phyloP scores from a whole-genome alignment of 2,888 invertebrate genomes.

The Cheilosia soror region DNA sequence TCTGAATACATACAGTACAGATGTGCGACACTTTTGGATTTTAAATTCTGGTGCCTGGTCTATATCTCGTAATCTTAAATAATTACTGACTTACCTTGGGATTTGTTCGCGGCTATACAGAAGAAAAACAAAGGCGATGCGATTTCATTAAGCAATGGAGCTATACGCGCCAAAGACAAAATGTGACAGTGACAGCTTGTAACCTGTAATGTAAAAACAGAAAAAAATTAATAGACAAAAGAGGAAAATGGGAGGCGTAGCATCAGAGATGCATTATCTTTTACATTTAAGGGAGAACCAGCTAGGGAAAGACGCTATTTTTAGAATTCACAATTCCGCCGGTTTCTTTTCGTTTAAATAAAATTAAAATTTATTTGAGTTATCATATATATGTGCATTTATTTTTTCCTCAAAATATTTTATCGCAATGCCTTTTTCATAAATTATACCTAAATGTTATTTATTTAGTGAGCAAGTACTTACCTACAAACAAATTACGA shows the following conservation, averaged over 20 bases:
- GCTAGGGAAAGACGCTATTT: too few species aligned
- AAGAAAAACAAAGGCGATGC: not conserved
- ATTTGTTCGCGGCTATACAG: not conserved
- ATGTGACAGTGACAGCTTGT: not conserved
- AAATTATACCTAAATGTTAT: too few species aligned
- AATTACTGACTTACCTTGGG: constrained; percentile 20
- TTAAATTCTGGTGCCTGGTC: not conserved
- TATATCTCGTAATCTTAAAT: not conserved
- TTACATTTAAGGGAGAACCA: too few species aligned
- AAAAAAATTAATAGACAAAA: not conserved
- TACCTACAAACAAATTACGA: too few species aligned
- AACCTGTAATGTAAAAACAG: not conserved
- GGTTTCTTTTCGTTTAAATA: too few species aligned
- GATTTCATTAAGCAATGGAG: not conserved
- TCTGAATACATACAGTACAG: not conserved
- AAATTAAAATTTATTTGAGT: too few species aligned
- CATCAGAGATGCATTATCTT: too few species aligned
- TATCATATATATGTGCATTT: too few species aligned
- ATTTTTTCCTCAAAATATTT: too few species aligned
- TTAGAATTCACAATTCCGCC: too few species aligned
- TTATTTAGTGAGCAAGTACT: too few species aligned
- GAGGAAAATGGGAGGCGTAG: not conserved
- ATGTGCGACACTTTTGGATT: not conserved
- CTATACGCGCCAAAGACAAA: not conserved
- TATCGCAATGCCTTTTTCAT: too few species aligned